A percentile compares a stretch with the other conserved stretches of the same genome.
These are phyloP conservation scores for Geotrypetes seraphini DNA, from an alignment of 2,797 vertebrate species.

Conservation along the genomic window DNA sequence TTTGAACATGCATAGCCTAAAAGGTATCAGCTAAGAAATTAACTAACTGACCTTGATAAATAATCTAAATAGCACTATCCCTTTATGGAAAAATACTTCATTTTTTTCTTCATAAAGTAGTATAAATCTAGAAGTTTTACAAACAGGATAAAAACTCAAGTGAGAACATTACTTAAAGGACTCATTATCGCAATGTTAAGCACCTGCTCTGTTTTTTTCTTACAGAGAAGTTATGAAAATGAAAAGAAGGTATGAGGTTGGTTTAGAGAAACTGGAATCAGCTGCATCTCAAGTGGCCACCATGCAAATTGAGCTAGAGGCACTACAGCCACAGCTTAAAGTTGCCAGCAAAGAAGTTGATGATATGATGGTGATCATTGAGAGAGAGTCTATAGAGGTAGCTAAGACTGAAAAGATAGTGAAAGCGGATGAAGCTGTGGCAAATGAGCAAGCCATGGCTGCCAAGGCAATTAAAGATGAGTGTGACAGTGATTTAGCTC, in stretches of 20 bases:
- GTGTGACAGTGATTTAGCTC: slow-evolving; percentile 77
- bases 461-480: slow-evolving; percentile 87
- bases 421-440: slow-evolving; percentile 68
- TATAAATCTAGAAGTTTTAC: too few relatives aligned
- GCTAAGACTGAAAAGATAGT: slow-evolving; percentile 78
- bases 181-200: neutral
- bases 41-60: too few relatives aligned
- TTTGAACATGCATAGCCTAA: too few relatives aligned
- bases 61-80: too few relatives aligned
- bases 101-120: too few relatives aligned
- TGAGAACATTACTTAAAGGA: too few relatives aligned
- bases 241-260: slow-evolving; percentile 76
- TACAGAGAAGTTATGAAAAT: slow-evolving; percentile 74
- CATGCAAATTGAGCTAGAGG: slow-evolving; percentile 77
- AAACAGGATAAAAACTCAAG: neutral
- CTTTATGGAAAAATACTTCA: too few relatives aligned
- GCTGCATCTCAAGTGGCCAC: slow-evolving; percentile 71
- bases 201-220: neutral
- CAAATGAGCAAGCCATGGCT: slow-evolving; percentile 77
- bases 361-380: slow-evolving; percentile 72
- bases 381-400: slow-evolving; percentile 76
- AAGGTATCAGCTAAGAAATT: too few relatives aligned
- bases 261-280: slow-evolving; percentile 77
- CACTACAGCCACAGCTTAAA: slow-evolving; percentile 72
- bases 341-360: slow-evolving; percentile 76